Percentiles rank a stretch among this genome's conserved stretches.
phyloP scores from a whole-genome alignment of 2,888 invertebrate species.

The Lithophane socia region DNA sequence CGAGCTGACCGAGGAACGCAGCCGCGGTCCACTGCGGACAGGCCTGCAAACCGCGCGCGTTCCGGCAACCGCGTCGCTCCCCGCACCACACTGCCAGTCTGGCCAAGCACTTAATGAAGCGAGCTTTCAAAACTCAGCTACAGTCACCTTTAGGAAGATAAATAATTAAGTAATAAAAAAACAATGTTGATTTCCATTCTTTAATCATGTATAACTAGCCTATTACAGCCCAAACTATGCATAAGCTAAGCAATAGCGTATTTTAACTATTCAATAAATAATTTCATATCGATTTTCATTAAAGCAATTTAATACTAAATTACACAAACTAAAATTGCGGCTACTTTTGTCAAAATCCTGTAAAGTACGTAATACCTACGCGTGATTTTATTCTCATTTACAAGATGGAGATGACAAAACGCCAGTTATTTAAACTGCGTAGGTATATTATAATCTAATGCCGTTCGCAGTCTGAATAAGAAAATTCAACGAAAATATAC shows the following conservation, averaged over 20 bases:
- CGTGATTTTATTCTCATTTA: neutral
- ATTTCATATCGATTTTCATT: neutral
- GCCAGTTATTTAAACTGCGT: neutral
- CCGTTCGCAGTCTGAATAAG: neutral
- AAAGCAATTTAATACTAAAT: constrained; percentile 17
- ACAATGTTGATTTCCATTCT: constrained; percentile 17
- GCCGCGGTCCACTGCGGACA: too few relatives aligned
- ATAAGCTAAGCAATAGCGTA: neutral
- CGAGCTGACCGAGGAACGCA: too few relatives aligned
- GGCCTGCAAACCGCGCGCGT: too few relatives aligned
- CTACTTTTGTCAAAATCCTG: neutral
- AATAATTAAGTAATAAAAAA: constrained; percentile 15
- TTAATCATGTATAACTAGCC: constrained; percentile 20
- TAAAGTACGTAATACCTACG: neutral
- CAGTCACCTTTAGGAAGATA: neutral
- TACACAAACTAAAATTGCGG: constrained; percentile 2
- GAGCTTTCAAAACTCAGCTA: neutral
- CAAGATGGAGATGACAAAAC: neutral
- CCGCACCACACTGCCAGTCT: too few relatives aligned
- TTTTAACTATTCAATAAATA: constrained; percentile 6
- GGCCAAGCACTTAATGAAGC: neutral
- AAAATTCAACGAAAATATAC: neutral
- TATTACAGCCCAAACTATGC: constrained; percentile 21
- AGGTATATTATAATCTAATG: neutral
- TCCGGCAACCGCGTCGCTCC: too few relatives aligned